Evolutionary conservation across 1,140 invertebrate species (phyloP), one percentile per base, ranked within the genome.

Genomic region (Zeugodacus cucurbitae): DNA sequence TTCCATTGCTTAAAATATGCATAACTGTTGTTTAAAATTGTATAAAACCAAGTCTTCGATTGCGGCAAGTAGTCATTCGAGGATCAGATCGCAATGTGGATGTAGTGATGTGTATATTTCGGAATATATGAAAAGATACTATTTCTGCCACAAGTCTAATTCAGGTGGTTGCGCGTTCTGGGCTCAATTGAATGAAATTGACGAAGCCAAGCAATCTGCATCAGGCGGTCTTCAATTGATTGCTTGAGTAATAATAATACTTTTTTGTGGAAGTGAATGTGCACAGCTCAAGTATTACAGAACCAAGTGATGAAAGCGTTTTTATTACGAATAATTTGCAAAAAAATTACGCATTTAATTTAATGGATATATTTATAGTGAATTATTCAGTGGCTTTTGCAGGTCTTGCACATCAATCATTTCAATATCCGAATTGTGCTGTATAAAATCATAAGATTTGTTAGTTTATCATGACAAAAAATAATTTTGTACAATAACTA

Each of bases 141-240:
- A 48, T 20, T 48, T 82, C n/a, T 34, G 41, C 37, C 20, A 82
- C 26, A 26, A n/a, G 41, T 29, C 20, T 10, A 26, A 48, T 82
- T 82, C 7, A 82, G 37, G 5, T 41, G 2, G 41, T 74, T 48
- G 74, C 34, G 22, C 37, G 41, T 48, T 22, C 11, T 26, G 22
- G 41, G n/a, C 74, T 82, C 29, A 82, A 82, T 82, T 82, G 44
- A 82, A 82, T 29, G 74, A 41, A 82, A 82, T 82, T 54, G 74
- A 41, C 26, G 20, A 48, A 82, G 37, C 26, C 41, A 26, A 48
- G 20, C 34, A 26, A 37, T 82, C 8, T 29, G 22, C 22, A 3
- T 34, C n/a, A 37, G 34, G 3, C 67, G 67, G 32, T 74, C 34
- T 37, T 74, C 17, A 74, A 74, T 74, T 74, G 6, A 22, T 20